phyloP scores from a whole-genome alignment of 1,140 invertebrate genomes.

The Drosophila nasuta region DNA sequence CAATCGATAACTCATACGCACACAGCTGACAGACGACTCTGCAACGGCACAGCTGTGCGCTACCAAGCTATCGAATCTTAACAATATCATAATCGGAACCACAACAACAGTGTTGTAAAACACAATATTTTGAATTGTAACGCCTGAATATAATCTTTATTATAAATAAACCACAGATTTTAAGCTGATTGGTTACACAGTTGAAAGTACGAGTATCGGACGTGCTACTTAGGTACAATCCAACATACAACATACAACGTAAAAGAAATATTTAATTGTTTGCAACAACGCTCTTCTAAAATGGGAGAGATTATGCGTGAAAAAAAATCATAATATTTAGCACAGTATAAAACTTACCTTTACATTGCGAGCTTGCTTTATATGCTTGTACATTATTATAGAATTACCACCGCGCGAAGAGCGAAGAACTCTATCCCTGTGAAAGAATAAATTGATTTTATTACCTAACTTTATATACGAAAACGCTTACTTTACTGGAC shows the following conservation, averaged over 20 bases:
- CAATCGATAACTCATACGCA: conserved; percentile 15
- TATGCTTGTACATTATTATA: conserved; percentile 26
- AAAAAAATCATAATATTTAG: background rate
- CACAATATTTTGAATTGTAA: background rate
- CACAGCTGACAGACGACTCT: conserved; percentile 14
- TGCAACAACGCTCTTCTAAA: conserved; percentile 15
- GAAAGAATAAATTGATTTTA: background rate
- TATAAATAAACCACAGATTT: conserved; percentile 30
- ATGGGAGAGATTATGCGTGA: background rate
- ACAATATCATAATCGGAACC: background rate
- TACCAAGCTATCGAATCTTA: conserved; percentile 18
- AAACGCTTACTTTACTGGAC: conserved; percentile 27
- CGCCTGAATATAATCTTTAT: conserved; percentile 9
- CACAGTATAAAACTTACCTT: background rate
- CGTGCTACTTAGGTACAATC: conserved; percentile 17
- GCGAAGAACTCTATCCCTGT: conserved; percentile 19
- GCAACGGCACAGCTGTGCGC: background rate
- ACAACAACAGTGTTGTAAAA: background rate
- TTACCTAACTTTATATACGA: background rate
- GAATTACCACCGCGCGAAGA: conserved; percentile 5
- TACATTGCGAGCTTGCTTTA: conserved; percentile 19
- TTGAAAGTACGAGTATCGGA: conserved; percentile 2
- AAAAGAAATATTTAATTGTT: conserved; percentile 22
- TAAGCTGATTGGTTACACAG: conserved; percentile 17
- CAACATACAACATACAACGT: conserved; percentile 9